These are phyloP conservation scores for Otolemur garnettii DNA, from an alignment of 2,113 vertebrate species.

Conservation along the genomic window DNA sequence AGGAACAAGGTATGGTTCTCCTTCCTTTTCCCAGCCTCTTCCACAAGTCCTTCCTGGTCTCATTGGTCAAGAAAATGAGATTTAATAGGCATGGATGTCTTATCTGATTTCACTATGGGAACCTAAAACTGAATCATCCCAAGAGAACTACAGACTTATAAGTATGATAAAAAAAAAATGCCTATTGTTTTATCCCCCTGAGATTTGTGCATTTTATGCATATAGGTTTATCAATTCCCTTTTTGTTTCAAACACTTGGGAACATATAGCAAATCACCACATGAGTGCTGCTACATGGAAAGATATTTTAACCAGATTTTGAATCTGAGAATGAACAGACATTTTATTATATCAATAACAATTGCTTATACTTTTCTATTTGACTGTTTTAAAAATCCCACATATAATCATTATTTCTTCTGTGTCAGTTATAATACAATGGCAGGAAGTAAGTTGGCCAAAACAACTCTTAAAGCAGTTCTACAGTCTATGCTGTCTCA, in stretches of 20 bases:
- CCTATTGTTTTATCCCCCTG: not conserved
- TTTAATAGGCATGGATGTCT: not conserved
- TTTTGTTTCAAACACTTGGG: constrained; percentile 94
- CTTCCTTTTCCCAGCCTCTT: not conserved
- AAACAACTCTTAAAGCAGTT: constrained; percentile 88
- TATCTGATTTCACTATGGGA: not conserved
- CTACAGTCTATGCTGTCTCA: constrained; percentile 94
- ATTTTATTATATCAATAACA: constrained; percentile 80
- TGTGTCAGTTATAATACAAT: constrained; percentile 82
- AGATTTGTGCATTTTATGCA: not conserved
- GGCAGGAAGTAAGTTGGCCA: constrained; percentile 73
- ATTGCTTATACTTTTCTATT: constrained; percentile 84
- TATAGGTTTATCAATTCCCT: constrained; percentile 91
- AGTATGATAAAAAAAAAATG: not conserved
- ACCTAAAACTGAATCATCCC: not conserved
- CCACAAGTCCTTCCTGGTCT: not conserved
- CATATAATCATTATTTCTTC: constrained; percentile 83
- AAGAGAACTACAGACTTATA: not conserved
- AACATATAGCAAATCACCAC: constrained; percentile 92
- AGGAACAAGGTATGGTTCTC: not conserved
- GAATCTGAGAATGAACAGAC: constrained; percentile 91
- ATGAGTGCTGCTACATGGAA: constrained; percentile 83
- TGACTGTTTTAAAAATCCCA: constrained; percentile 86
- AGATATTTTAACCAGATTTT: constrained; percentile 85
- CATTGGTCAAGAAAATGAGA: not conserved